These are phyloP conservation scores for Hyppa rectilinea DNA, from an alignment of 2,888 invertebrate species.

Conservation along the genomic window DNA sequence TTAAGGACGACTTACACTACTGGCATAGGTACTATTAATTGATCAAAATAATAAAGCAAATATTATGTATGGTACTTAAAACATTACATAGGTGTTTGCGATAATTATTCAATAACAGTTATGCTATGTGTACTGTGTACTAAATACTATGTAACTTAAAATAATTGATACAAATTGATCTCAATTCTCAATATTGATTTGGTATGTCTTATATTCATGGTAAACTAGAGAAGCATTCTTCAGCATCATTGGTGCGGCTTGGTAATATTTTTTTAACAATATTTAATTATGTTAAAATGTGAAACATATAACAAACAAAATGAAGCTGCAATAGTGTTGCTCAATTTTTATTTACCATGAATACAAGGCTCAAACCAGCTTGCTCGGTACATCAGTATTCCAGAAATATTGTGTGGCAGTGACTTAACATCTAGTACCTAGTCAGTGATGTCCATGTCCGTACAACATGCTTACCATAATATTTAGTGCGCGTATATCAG, in stretches of 20 bases:
- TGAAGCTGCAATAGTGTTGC: not conserved
- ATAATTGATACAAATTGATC: conserved; percentile 17
- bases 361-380: not conserved
- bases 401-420: conserved; percentile 18
- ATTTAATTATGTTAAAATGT: not conserved
- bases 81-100: conserved; percentile 11
- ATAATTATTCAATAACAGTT: conserved; percentile 17
- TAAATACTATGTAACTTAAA: conserved; percentile 3
- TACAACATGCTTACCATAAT: conserved; percentile 20
- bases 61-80: conserved; percentile 8
- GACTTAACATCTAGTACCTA: conserved; percentile 29
- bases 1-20: not conserved
- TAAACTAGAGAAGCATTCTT: conserved; percentile 5
- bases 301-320: conserved; percentile 6
- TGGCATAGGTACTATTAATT: conserved; percentile 16
- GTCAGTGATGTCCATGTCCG: conserved; percentile 33
- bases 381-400: not conserved
- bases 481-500: not conserved
- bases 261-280: not conserved
- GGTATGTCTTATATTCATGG: not conserved
- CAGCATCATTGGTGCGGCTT: not conserved
- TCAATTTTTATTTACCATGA: not conserved
- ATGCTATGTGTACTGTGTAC: conserved; percentile 7
- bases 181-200: not conserved
- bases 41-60: conserved; percentile 11